Conservation (phyloP, 53 echinoderm and acorn worm species). For the Temnopleurus reevesii region DNA sequence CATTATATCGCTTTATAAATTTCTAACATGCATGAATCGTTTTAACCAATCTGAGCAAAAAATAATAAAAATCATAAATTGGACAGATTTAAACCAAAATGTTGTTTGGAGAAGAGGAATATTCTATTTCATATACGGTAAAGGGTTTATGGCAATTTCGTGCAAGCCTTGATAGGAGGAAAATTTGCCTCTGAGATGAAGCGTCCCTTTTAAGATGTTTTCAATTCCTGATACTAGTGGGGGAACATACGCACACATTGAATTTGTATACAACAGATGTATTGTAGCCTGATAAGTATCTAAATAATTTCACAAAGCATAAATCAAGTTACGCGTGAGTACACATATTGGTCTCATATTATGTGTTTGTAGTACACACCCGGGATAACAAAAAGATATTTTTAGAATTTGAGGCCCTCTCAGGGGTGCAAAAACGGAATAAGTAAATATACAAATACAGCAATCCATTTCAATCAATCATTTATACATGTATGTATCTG, state of each 20-base stretch:
- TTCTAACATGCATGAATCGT: too few relatives aligned
- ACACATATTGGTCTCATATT: neutral
- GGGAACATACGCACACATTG: neutral
- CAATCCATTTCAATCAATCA: neutral
- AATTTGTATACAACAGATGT: neutral
- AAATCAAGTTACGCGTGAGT: conserved; percentile 18
- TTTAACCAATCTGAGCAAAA: too few relatives aligned
- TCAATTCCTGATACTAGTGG: neutral
- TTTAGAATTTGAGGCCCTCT: neutral
- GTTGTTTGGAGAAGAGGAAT: too few relatives aligned
- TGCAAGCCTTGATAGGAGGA: neutral
- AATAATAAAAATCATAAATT: too few relatives aligned
- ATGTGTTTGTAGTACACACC: neutral
- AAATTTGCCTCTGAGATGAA: too few relatives aligned
- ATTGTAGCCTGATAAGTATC: neutral
- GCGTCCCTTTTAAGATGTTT: neutral
- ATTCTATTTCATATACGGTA: neutral
- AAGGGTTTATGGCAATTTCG: neutral
- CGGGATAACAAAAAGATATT: neutral
- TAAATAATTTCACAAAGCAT: conserved; percentile 6
- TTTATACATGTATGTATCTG: neutral
- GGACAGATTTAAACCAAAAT: too few relatives aligned
- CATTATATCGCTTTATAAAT: too few relatives aligned
- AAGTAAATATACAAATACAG: neutral
- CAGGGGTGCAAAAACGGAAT: neutral